Evolutionary conservation across 2,797 vertebrate genomes (phyloP), one percentile per base, ranked within the genome.

Genomic region (Tarsius wallacei): DNA sequence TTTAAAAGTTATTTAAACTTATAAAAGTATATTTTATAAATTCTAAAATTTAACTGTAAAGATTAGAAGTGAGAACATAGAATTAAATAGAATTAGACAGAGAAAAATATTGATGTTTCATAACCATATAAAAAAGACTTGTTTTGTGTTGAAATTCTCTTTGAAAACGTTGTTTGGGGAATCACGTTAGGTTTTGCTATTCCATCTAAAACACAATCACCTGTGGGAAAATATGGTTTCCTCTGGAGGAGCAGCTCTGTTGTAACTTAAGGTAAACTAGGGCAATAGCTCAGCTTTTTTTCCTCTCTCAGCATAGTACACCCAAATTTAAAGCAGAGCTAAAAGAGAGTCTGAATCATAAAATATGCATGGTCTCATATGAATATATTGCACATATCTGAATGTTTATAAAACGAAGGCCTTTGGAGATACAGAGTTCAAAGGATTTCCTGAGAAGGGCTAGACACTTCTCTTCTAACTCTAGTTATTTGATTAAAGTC

Each of bases 381-480:
- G 8, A 26, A 11, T 80, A 31, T 63, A 61, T 66, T 87, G 59
- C 10, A 66, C 42, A 85, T 55, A 13, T 81, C 90, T 80, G 13
- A 89, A 61, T 96, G 74, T 85, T 87, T 90, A 82, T 83, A 92
- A 84, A 94, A 71, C 19, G 61, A 15, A 84, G 16, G 13, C 33
- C 92, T 85, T 66, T 61, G 31, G 26, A 94, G 76, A 81, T 22
- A 28, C 17, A 17, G 11, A 66, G 12, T 73, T 92, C 76, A 64
- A 47, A 93, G 31, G 2, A 24, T 82, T 93, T 33, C 33, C 80
- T 70, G 24, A 82, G 49, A 90, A 91, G 53, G 4, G 28, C 47
- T 53, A 59, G 63, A 55, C 24, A 47, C 33, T 85, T 86, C 64
- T 82, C n/a, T 14, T 71, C 66, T 49, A 77, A 71, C 22, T 33